Conservation (phyloP, 2,888 invertebrate genomes). For the Agonopterix alstromeriana region DNA sequence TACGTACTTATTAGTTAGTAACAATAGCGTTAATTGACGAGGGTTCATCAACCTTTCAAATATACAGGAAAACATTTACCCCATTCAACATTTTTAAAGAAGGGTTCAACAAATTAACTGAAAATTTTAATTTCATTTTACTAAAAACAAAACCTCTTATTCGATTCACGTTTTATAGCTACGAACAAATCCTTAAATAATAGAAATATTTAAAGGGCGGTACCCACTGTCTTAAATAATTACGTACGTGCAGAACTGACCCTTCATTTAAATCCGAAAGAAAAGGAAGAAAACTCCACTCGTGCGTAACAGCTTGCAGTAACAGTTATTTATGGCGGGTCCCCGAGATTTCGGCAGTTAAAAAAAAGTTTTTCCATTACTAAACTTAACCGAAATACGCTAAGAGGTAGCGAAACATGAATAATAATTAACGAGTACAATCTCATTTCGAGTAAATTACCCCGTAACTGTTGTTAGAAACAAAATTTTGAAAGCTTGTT, state of each 20-base stretch:
- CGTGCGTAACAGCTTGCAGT: slow-evolving; percentile 73
- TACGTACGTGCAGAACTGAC: slow-evolving; percentile 61
- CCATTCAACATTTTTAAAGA: too few species aligned
- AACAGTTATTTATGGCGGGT: slow-evolving; percentile 68
- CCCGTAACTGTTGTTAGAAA: slow-evolving; percentile 10
- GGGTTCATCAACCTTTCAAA: too few species aligned
- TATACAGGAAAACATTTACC: too few species aligned
- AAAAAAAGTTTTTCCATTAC: slow-evolving; percentile 71
- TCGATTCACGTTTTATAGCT: slow-evolving; percentile 33
- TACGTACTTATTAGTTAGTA: too few species aligned
- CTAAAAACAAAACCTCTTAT: slow-evolving; percentile 8
- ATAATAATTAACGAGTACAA: slow-evolving; percentile 49
- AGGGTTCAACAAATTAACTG: too few species aligned
- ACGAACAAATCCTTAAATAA: slow-evolving; percentile 24
- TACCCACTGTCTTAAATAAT: slow-evolving; percentile 52
- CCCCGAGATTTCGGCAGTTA: slow-evolving; percentile 60
- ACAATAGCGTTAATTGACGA: too few species aligned
- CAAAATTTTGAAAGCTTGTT: neutral
- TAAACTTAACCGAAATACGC: slow-evolving; percentile 49
- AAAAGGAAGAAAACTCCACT: slow-evolving; percentile 37
- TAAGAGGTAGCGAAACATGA: slow-evolving; percentile 50
- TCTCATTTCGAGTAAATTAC: slow-evolving; percentile 3
- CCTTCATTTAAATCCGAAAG: slow-evolving; percentile 44
- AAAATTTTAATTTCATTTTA: too few species aligned
- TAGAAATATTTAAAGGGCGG: slow-evolving; percentile 29